A percentile compares a stretch with the other conserved stretches of the same genome.
phyloP scores from a whole-genome alignment of 2,888 invertebrate species.

The Pardosa pseudoannulata region DNA sequence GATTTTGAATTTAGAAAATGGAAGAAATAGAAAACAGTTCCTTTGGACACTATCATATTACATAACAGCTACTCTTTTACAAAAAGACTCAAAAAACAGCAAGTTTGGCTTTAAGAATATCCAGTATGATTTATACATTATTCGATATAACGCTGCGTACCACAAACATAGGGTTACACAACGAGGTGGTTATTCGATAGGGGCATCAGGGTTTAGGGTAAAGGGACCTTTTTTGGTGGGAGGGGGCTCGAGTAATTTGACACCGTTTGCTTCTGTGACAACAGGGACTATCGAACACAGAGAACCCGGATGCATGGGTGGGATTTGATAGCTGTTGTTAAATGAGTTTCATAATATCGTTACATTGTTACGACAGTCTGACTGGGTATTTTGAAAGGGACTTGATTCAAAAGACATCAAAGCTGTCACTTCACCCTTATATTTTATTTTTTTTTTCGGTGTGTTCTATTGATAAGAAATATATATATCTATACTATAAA shows the following conservation, averaged over 20 bases:
- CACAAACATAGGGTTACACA: neutral
- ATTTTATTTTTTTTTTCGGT: neutral
- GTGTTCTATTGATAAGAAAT: too few species aligned
- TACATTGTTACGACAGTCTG: neutral
- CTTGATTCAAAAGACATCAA: neutral
- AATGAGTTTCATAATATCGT: neutral
- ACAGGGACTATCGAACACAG: neutral
- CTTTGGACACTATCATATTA: too few species aligned
- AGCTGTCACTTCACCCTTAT: neutral
- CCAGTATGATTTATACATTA: too few species aligned
- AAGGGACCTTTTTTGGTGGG: constrained; percentile 2
- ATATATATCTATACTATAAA: too few species aligned
- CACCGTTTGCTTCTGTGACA: constrained; percentile 21
- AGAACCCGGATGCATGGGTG: neutral
- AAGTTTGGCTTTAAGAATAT: too few species aligned
- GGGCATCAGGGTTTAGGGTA: neutral
- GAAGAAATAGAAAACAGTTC: too few species aligned
- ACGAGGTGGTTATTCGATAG: neutral
- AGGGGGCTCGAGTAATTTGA: constrained; percentile 16
- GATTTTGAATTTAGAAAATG: too few species aligned
- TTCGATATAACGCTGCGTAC: too few species aligned
- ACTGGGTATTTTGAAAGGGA: neutral
- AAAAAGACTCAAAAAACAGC: too few species aligned
- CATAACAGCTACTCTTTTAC: too few species aligned
- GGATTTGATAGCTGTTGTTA: neutral